Conservation (phyloP, 2,113 vertebrate species). For the Cryptomyrus ogoouensis region DNA sequence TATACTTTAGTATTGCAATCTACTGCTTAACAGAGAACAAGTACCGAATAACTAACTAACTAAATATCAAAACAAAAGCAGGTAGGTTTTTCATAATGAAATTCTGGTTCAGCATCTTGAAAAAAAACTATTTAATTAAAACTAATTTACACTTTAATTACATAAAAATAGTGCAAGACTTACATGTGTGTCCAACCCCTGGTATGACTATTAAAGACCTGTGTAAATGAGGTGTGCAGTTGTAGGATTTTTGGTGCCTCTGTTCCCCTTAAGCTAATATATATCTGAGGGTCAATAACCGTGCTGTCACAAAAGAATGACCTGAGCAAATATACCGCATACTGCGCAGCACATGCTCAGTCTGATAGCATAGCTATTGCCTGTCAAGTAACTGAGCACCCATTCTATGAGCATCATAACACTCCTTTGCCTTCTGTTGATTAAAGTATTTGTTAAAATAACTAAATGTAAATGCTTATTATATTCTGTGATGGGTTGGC, state of each 20-base stretch:
- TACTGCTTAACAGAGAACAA: background rate
- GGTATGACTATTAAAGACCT: background rate
- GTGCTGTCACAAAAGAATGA: background rate
- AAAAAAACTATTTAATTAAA: too few species aligned
- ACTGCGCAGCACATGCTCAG: background rate
- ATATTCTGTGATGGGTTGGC: background rate
- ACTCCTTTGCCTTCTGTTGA: background rate
- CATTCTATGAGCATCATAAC: background rate
- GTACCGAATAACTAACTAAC: background rate
- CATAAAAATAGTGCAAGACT: background rate
- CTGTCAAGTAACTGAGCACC: background rate
- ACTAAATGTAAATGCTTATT: background rate
- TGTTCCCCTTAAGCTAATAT: slow-evolving; percentile 1
- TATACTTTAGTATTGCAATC: background rate
- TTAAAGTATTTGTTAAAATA: background rate
- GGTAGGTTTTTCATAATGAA: background rate
- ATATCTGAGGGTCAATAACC: slow-evolving; percentile 10
- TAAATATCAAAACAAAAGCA: background rate
- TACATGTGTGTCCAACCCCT: background rate
- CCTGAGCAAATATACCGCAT: background rate
- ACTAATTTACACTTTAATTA: background rate
- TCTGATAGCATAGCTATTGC: background rate
- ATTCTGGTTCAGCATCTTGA: background rate
- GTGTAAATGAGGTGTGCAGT: background rate
- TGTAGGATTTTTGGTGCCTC: background rate